Evolutionary conservation across 2,888 invertebrate genomes (phyloP), one percentile per base, ranked within the genome.

Genomic region (Cepaea hortensis): DNA sequence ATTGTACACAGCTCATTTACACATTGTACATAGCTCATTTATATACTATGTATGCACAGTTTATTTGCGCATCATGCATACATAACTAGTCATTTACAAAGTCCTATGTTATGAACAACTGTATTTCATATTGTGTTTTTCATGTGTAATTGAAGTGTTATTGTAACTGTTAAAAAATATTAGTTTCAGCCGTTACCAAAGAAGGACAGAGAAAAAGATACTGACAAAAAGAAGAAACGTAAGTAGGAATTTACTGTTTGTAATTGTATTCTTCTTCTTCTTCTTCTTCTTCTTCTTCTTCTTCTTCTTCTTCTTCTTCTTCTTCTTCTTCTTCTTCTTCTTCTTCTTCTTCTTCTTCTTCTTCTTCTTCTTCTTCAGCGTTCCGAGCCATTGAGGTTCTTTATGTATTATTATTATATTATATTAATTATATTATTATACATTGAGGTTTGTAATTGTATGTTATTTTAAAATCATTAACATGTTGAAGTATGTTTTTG

Each of bases 211-310:
- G 87, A 84, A 84, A 83, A 84, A 50, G 87, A 84, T 48, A 62
- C 84, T n/a, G 87, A 84, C 1, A 87, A 87, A 80, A 87, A 87
- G 84, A 84, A 84, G 46, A 87, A 87, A 81, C 72, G 87, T 87
- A 76, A 84, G 87, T 87, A 48, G 15, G 3, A 48, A 18, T 61
- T 83, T 18, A 55, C 18, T 55, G 35, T 35, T 35, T 35, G 35
- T 35, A 35, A 35, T 35, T 35, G 35, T 35, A 35, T 35, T 55
- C 55, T 55, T 55, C 55, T 55, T 55, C 81, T 81, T 50, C 81
- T 81, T 50, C 81, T 81, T 50, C 81, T 81, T 50, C 81, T 81
- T 50, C 81, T 81, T 50, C 81, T 81, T 50, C 81, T 81, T 50
- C 81, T 62, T 50, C 81, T 81, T 50, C 81, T 81, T 50, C 65